Conservation (phyloP, 1,140 invertebrate species). For the Lepidotrigona ventralis region DNA sequence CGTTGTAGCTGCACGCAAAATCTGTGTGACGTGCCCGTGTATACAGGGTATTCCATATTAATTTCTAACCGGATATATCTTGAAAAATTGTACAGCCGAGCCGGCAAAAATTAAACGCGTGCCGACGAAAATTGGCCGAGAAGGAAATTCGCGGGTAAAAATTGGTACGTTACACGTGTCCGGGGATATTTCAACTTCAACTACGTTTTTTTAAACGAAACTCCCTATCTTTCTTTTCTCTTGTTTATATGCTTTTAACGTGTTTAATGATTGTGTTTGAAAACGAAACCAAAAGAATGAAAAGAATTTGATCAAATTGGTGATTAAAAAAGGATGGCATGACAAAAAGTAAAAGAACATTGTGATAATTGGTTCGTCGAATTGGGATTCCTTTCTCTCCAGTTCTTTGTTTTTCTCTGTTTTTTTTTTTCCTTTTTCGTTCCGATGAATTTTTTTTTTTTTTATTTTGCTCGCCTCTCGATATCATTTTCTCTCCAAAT, state of each 20-base stretch:
- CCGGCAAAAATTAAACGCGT: background rate
- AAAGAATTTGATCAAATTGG: background rate
- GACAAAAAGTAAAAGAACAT: background rate
- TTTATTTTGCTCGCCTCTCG: background rate
- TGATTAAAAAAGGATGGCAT: background rate
- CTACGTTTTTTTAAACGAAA: background rate
- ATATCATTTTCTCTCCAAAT: background rate
- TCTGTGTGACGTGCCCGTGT: constrained; percentile 8
- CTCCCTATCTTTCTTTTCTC: background rate
- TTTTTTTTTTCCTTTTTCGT: background rate
- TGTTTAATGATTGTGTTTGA: background rate
- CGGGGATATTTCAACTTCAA: background rate
- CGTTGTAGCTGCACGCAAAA: constrained; percentile 40
- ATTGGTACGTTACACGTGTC: background rate
- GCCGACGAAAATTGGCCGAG: background rate
- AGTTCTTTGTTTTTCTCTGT: background rate
- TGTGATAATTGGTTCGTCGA: constrained; percentile 1
- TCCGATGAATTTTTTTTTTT: background rate
- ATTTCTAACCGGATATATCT: background rate
- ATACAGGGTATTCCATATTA: constrained; percentile 26
- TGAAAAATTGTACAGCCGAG: background rate
- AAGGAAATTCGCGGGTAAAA: background rate
- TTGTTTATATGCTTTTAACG: too few relatives aligned
- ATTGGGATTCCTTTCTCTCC: background rate
- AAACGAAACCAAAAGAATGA: background rate